Percentiles rank a stretch among this genome's conserved stretches.
phyloP scores from a whole-genome alignment of 2,113 vertebrate species.

The Seriola quinqueradiata region DNA sequence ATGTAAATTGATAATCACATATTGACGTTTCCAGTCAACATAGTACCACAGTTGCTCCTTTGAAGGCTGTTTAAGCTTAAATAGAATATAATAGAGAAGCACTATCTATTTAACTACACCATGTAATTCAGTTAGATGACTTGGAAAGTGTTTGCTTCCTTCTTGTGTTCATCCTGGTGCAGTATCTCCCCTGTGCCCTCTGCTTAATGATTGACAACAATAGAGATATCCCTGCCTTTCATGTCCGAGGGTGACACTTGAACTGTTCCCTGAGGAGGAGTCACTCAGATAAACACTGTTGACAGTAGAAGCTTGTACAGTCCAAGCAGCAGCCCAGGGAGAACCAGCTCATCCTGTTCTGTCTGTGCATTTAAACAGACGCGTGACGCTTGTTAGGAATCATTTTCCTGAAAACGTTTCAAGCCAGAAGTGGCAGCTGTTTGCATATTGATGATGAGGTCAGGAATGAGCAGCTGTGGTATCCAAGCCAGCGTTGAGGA shows the following conservation, averaged over 20 bases:
- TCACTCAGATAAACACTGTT: background rate
- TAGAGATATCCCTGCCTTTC: background rate
- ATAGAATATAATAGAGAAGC: background rate
- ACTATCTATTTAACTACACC: background rate
- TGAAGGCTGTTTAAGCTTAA: background rate
- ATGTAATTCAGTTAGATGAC: background rate
- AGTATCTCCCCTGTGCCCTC: background rate
- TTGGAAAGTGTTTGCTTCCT: background rate
- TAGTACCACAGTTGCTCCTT: background rate
- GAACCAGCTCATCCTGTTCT: slow-evolving; percentile 50
- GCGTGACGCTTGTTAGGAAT: background rate
- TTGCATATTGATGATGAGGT: slow-evolving; percentile 11
- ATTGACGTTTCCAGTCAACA: background rate
- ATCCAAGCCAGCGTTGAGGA: background rate
- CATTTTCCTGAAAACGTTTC: background rate
- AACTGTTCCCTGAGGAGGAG: background rate
- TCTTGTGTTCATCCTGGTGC: slow-evolving; percentile 1
- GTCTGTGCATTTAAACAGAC: background rate
- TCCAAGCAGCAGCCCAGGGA: background rate
- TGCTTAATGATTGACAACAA: slow-evolving; percentile 51
- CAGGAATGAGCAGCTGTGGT: slow-evolving; percentile 41
- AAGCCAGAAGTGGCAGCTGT: slow-evolving; percentile 26
- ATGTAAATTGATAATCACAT: no score
- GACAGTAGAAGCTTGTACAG: slow-evolving; percentile 8
- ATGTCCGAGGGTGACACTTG: slow-evolving; percentile 10